These are phyloP conservation scores for Choloepus hoffmanni DNA, from an alignment of 2,113 vertebrate genomes.

Conservation along the genomic window DNA sequence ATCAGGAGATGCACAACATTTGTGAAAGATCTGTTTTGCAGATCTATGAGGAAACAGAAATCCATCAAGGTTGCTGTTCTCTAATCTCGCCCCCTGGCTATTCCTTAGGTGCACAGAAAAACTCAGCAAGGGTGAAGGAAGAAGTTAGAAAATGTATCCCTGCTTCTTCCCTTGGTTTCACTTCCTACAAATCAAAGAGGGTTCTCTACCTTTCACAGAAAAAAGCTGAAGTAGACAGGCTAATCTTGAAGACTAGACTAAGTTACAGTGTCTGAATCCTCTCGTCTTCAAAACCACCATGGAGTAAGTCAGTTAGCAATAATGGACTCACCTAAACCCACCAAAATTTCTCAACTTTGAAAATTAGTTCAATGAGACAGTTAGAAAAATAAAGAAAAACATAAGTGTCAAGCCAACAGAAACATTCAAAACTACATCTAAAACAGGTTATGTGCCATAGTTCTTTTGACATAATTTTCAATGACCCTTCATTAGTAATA, in stretches of 20 bases:
- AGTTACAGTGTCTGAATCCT: neutral
- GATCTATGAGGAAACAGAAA: accelerated
- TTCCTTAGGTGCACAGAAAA: neutral
- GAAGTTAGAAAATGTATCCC: too few relatives aligned
- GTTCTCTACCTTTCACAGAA: neutral
- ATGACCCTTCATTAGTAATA: neutral
- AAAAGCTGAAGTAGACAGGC: neutral
- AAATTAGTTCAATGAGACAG: neutral
- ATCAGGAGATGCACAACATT: too few relatives aligned
- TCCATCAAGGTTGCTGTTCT: accelerated
- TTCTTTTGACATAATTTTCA: neutral
- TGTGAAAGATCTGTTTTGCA: neutral
- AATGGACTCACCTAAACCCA: neutral
- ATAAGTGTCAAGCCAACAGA: neutral
- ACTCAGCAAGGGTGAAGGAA: too few relatives aligned
- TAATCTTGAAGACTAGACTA: neutral
- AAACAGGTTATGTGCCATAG: neutral
- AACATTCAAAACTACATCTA: neutral
- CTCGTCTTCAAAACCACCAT: neutral
- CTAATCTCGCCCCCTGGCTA: neutral
- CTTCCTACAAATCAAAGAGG: neutral
- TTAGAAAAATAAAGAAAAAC: neutral
- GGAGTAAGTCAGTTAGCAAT: neutral
- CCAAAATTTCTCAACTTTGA: neutral
- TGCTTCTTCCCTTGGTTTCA: neutral